These are phyloP conservation scores for Todiramphus saurophagus DNA, from an alignment of 2,113 vertebrate genomes.

Conservation along the genomic window DNA sequence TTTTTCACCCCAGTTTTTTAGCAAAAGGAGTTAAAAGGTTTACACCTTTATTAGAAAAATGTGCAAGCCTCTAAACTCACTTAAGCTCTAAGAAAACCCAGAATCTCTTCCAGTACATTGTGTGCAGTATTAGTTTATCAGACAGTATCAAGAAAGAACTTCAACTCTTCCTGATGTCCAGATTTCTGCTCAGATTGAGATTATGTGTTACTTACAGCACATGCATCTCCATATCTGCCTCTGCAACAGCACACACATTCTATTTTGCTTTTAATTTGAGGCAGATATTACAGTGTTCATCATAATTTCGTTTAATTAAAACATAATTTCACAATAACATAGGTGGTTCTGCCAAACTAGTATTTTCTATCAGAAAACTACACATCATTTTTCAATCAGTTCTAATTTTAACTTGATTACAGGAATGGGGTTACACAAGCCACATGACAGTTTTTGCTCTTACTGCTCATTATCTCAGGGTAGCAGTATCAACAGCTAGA, in stretches of 20 bases:
- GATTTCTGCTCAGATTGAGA: background rate
- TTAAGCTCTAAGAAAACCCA: background rate
- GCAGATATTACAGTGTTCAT: background rate
- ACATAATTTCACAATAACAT: background rate
- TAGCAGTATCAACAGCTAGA: background rate
- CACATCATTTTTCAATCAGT: background rate
- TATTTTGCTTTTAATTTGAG: background rate
- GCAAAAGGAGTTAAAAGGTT: background rate
- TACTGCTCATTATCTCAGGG: background rate
- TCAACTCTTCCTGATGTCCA: background rate
- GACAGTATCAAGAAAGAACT: background rate
- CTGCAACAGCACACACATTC: background rate
- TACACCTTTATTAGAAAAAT: background rate
- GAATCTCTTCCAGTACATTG: background rate
- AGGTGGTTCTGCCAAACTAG: background rate
- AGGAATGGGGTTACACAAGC: background rate
- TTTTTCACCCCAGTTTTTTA: background rate
- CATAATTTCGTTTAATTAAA: background rate
- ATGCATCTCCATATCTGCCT: background rate
- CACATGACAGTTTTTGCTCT: background rate
- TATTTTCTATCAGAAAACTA: background rate
- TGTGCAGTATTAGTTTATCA: background rate
- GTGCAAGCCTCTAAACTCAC: background rate
- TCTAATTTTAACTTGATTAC: background rate
- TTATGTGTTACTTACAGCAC: background rate